Evolutionary conservation across 92 coral and sea anemone species (phyloP).

Genomic region (Isaurus tuberculatus): DNA sequence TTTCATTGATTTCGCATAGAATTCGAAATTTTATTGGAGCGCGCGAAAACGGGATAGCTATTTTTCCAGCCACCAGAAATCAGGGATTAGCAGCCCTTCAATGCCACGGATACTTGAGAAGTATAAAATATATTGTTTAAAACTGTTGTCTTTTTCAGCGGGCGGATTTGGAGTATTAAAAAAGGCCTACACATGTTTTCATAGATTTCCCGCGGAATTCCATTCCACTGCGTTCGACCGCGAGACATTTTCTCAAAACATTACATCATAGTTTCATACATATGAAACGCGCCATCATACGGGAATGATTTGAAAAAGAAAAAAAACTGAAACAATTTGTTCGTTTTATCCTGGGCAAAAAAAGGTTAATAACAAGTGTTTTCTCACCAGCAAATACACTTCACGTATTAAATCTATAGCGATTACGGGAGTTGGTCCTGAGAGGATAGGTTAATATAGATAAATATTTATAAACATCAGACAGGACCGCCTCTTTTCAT

Average conservation of each 20-base stretch:
- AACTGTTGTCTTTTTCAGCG: neutral
- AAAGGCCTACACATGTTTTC: neutral
- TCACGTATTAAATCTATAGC: neutral
- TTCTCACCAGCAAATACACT: conserved; percentile 11
- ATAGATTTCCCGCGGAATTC: conserved; percentile 8
- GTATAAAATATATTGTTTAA: neutral
- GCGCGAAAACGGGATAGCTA: neutral
- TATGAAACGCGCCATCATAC: neutral
- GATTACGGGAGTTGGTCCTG: neutral
- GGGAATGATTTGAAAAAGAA: neutral
- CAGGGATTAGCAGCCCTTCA: neutral
- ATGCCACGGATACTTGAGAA: neutral
- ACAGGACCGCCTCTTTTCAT: neutral
- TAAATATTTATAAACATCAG: neutral
- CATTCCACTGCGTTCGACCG: neutral
- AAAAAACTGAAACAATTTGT: neutral
- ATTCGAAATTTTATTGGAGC: neutral
- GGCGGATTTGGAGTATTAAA: neutral
- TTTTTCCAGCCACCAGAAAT: neutral
- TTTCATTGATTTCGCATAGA: neutral
- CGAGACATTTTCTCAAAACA: neutral
- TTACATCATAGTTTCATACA: neutral
- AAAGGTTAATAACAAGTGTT: neutral
- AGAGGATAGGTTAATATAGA: conserved; percentile 15
- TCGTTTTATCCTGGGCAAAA: neutral